Evolutionary conservation across 2,113 vertebrate genomes (phyloP).

Genomic region (Sapayoa aenigma): DNA sequence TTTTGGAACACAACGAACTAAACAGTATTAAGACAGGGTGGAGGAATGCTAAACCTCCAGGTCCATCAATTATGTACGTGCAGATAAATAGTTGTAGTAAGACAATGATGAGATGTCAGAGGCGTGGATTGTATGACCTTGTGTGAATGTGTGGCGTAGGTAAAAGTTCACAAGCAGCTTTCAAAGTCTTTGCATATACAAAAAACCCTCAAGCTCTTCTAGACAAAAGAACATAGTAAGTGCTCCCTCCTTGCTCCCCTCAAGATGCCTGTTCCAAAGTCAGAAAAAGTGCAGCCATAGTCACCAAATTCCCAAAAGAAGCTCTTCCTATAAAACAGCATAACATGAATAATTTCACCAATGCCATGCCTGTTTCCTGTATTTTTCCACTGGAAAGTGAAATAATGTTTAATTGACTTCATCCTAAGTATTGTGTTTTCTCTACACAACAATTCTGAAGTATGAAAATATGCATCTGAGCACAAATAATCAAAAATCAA

Average conservation of each 20-base stretch:
- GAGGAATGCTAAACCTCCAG: slow-evolving; percentile 8
- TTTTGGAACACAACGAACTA: neutral
- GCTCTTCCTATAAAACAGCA: neutral
- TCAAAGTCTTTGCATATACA: neutral
- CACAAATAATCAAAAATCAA: neutral
- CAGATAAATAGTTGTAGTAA: slow-evolving; percentile 4
- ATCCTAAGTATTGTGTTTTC: neutral
- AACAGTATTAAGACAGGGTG: neutral
- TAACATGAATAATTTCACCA: neutral
- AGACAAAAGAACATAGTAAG: neutral
- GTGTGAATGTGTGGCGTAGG: neutral
- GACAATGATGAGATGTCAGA: neutral
- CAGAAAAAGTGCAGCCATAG: neutral
- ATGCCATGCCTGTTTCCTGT: neutral
- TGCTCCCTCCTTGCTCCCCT: neutral
- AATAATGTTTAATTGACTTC: neutral
- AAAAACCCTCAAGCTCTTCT: neutral
- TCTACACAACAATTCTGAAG: neutral
- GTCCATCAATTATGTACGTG: neutral
- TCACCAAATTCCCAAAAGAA: neutral
- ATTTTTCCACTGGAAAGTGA: neutral
- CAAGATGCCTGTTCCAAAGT: neutral
- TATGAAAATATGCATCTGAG: neutral
- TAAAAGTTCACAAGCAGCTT: neutral
- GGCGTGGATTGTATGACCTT: neutral